A percentile compares a stretch with the other conserved stretches of the same genome.
Evolutionary conservation across 2,888 invertebrate species (phyloP).

Genomic region (Acronicta alni): DNA sequence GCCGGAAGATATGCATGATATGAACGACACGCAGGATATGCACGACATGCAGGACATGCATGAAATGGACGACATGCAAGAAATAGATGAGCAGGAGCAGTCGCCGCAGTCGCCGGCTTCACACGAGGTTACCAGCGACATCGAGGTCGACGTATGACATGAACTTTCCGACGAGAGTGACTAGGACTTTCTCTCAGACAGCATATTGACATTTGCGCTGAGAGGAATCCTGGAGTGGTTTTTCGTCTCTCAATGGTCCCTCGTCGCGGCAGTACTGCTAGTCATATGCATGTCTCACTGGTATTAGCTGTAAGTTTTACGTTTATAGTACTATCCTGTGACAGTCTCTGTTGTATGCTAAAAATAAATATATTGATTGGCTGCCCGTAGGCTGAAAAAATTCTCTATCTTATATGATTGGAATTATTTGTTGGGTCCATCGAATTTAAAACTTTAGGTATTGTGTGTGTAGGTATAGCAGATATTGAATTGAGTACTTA

Average conservation of each 20-base stretch:
- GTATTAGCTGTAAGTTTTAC: conserved; percentile 63
- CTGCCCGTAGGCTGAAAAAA: conserved; percentile 28
- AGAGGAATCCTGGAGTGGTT: conserved; percentile 42
- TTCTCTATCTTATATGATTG: conserved; percentile 38
- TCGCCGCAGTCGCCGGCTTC: conserved; percentile 74
- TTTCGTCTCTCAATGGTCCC: conserved; percentile 42
- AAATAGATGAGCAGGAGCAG: conserved; percentile 48
- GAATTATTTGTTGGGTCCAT: conserved; percentile 51
- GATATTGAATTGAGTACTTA: conserved; percentile 56
- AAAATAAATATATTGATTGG: conserved; percentile 27
- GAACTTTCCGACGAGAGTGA: conserved; percentile 69
- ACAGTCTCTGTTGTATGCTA: conserved; percentile 36
- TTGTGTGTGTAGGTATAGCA: conserved; percentile 41
- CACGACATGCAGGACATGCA: conserved; percentile 50
- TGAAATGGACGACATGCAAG: conserved; percentile 33
- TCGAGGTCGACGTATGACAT: conserved; percentile 87
- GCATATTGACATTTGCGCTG: conserved; percentile 43
- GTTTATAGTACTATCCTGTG: conserved; percentile 34
- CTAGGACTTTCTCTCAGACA: conserved; percentile 62
- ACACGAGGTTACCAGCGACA: conserved; percentile 77
- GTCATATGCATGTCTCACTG: conserved; percentile 70
- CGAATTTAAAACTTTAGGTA: conserved; percentile 38
- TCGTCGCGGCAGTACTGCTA: conserved; percentile 63
- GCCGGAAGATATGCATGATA: conserved; percentile 57
- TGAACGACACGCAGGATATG: conserved; percentile 32